Evolutionary conservation across 2,888 invertebrate genomes (phyloP).

Genomic region (Eurytoma californica): DNA sequence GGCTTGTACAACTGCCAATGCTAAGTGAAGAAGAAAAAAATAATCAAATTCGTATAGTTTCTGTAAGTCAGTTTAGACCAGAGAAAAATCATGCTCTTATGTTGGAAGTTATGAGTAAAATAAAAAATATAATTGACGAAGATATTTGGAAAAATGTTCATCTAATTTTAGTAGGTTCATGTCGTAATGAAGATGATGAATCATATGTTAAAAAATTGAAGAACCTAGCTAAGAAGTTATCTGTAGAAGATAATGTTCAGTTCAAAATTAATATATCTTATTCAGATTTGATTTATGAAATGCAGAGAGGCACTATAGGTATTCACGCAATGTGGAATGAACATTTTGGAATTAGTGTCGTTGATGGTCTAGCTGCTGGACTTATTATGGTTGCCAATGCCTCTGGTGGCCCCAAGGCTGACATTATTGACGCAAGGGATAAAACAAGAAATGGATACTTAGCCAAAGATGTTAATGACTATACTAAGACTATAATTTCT

Average conservation of each 20-base stretch:
- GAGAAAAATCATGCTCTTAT: slow-evolving; percentile 98
- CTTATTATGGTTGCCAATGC: slow-evolving; percentile 93
- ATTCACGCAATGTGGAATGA: slow-evolving; percentile 99
- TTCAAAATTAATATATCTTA: slow-evolving; percentile 93
- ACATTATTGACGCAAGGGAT: slow-evolving; percentile 89
- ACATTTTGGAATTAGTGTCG: slow-evolving; percentile 98
- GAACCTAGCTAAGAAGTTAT: slow-evolving; percentile 88
- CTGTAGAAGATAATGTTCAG: slow-evolving; percentile 88
- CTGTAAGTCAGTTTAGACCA: slow-evolving; percentile 96
- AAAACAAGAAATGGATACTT: slow-evolving; percentile 87
- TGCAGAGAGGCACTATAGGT: slow-evolving; percentile 86
- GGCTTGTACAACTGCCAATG: slow-evolving; percentile 78
- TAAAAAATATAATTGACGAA: slow-evolving; percentile 84
- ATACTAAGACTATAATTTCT: slow-evolving; percentile 83
- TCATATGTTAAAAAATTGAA: slow-evolving; percentile 87
- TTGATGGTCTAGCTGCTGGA: slow-evolving; percentile 98
- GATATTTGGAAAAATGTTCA: slow-evolving; percentile 82
- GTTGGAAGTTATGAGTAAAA: slow-evolving; percentile 88
- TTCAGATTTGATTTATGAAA: slow-evolving; percentile 84
- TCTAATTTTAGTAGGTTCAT: slow-evolving; percentile 92
- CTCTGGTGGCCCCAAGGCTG: slow-evolving; percentile 92
- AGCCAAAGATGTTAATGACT: slow-evolving; percentile 87
- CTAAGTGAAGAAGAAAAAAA: slow-evolving; percentile 74
- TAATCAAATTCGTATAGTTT: slow-evolving; percentile 84
- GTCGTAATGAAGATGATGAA: slow-evolving; percentile 90